phyloP scores from a whole-genome alignment of 1,140 invertebrate genomes.

The Trypoxylus dichotomus region DNA sequence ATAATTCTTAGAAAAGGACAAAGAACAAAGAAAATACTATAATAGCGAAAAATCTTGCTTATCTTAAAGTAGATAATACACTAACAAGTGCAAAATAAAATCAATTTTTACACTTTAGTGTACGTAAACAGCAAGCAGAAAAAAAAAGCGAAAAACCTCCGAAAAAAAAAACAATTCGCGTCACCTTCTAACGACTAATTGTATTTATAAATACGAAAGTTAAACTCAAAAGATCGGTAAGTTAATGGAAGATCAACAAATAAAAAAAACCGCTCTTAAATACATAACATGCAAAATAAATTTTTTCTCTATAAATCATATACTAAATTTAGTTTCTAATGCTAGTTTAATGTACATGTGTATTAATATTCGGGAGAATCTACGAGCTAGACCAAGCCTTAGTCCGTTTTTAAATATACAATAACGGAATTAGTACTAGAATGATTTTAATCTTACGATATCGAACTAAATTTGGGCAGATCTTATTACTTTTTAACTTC shows the following conservation, averaged over 20 bases:
- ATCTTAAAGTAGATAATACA: not conserved
- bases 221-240: not conserved
- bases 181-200: not conserved
- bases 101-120: too few species aligned
- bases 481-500: too few species aligned
- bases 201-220: not conserved
- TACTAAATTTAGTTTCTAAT: not conserved
- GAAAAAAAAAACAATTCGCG: not conserved
- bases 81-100: too few species aligned
- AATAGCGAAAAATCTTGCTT: too few species aligned
- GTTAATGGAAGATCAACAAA: conserved; percentile 1
- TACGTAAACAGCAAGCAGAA: too few species aligned
- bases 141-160: too few species aligned
- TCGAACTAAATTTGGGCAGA: too few species aligned
- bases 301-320: conserved; percentile 6
- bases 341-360: not conserved
- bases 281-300: not conserved
- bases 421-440: too few species aligned
- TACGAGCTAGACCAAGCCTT: not conserved
- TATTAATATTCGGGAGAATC: not conserved
- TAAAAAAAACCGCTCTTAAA: not conserved
- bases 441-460: too few species aligned
- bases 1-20: not conserved
- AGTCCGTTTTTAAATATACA: not conserved
- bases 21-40: not conserved